A percentile compares a stretch with the other conserved stretches of the same genome.
phyloP scores from a whole-genome alignment of 2,888 invertebrate genomes.

The Chloroclystis v-ata region DNA sequence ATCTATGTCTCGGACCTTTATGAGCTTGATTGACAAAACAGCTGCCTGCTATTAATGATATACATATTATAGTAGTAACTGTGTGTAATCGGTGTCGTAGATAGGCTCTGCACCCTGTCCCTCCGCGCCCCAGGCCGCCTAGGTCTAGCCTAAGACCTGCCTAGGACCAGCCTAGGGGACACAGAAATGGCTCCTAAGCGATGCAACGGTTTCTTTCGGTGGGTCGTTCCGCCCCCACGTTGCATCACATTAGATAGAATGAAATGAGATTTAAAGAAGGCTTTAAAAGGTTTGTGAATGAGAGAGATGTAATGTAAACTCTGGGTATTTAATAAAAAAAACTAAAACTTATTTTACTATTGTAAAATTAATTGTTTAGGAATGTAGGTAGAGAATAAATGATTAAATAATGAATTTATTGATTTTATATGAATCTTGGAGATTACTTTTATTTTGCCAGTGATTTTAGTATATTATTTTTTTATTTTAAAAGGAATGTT shows the following conservation, averaged over 20 bases:
- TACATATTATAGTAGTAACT: slow-evolving; percentile 36
- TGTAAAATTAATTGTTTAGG: slow-evolving; percentile 52
- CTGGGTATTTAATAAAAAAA: slow-evolving; percentile 36
- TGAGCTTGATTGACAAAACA: slow-evolving; percentile 13
- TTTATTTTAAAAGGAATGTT: slow-evolving; percentile 6
- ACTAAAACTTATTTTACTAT: slow-evolving; percentile 48
- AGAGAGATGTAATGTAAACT: slow-evolving; percentile 30
- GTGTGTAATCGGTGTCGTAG: slow-evolving; percentile 64
- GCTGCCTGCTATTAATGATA: slow-evolving; percentile 15
- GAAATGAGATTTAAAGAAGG: slow-evolving; percentile 27
- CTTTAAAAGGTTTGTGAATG: slow-evolving; percentile 30
- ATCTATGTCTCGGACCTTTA: not conserved
- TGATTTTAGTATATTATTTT: slow-evolving; percentile 1
- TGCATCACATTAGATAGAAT: slow-evolving; percentile 28
- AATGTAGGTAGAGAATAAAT: slow-evolving; percentile 64
- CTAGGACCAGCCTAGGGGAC: no score
- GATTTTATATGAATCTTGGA: not conserved
- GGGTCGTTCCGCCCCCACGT: not conserved
- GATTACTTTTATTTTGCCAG: slow-evolving; percentile 7
- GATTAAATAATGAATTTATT: slow-evolving; percentile 18
- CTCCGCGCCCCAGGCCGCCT: slow-evolving; percentile 31
- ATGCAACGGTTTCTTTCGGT: slow-evolving; percentile 11
- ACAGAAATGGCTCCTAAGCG: slow-evolving; percentile 22
- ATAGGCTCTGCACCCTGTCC: slow-evolving; percentile 50
- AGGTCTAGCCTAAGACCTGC: no score